These are phyloP conservation scores for Pelagia noctiluca DNA, from an alignment of 30 jellyfish, hydroid and myxozoan species.

Conservation along the genomic window DNA sequence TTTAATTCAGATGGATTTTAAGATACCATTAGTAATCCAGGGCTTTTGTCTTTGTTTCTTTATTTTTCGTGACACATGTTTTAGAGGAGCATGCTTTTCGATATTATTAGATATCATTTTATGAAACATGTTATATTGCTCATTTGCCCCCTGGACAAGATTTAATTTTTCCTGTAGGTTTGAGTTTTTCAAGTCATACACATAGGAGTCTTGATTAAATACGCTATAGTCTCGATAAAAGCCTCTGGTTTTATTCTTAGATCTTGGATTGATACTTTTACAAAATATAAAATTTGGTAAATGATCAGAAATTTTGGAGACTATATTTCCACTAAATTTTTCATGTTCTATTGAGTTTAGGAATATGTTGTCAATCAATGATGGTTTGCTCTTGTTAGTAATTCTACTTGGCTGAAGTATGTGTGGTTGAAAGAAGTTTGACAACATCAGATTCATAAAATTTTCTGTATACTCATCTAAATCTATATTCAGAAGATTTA, in stretches of 20 bases:
- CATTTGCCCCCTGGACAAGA: conserved; percentile 47
- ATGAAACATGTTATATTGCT: conserved; percentile 54
- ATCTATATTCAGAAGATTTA: conserved; percentile 43
- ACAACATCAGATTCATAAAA: conserved; percentile 43
- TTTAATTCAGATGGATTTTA: conserved; percentile 16
- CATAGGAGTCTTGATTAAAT: conserved; percentile 19
- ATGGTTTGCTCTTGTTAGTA: conserved; percentile 13
- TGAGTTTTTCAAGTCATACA: conserved; percentile 32
- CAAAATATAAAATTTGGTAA: conserved; percentile 50
- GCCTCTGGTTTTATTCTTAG: conserved; percentile 23
- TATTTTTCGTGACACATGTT: conserved; percentile 27
- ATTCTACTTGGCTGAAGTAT: conserved; percentile 47
- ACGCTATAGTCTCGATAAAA: conserved; percentile 50
- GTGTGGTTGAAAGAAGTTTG: conserved; percentile 57
- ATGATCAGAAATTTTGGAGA: conserved; percentile 50
- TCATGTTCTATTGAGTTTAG: conserved; percentile 40
- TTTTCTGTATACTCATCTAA: conserved; percentile 48
- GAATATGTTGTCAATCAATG: conserved; percentile 52
- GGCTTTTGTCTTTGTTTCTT: conserved; percentile 66
- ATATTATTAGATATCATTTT: not conserved
- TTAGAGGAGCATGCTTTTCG: conserved; percentile 60
- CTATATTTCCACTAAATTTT: conserved; percentile 40
- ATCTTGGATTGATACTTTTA: conserved; percentile 20
- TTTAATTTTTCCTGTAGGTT: not conserved
- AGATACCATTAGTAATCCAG: conserved; percentile 68